Percentiles rank a stretch among this genome's conserved stretches.
phyloP scores from a whole-genome alignment of 2,113 vertebrate genomes.

The Pogona vitticeps region DNA sequence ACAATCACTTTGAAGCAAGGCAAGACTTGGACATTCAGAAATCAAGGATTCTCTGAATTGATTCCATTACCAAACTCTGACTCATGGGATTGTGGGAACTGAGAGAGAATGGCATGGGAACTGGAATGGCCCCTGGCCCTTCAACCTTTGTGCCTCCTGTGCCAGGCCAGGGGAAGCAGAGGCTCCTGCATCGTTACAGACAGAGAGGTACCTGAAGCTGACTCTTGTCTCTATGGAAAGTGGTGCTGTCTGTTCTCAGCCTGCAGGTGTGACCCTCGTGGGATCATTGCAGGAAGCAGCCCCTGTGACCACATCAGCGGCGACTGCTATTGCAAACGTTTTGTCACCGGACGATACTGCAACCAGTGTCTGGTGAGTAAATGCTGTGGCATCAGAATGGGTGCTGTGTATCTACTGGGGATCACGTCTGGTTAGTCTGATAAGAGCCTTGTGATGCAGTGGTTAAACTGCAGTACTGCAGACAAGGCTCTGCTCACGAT shows the following conservation, averaged over 20 bases:
- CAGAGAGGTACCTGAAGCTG: neutral
- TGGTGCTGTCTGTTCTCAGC: slow-evolving; percentile 61
- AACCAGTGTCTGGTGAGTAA: slow-evolving; percentile 85
- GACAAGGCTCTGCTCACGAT: no score
- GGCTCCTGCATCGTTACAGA: neutral
- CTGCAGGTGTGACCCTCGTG: slow-evolving; percentile 83
- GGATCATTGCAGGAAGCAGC: slow-evolving; percentile 74
- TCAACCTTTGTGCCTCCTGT: neutral
- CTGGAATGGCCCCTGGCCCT: neutral
- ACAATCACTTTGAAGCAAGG: neutral
- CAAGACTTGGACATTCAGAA: neutral
- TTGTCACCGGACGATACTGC: slow-evolving; percentile 84
- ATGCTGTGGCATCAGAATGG: neutral
- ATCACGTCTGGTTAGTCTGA: no score
- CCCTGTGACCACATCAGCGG: slow-evolving; percentile 86
- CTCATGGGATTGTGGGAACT: neutral
- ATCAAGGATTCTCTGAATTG: neutral
- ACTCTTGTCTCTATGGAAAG: slow-evolving; percentile 38
- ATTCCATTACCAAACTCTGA: neutral
- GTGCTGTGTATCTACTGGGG: neutral
- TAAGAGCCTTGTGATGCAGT: no score
- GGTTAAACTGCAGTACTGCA: no score
- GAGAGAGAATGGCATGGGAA: neutral
- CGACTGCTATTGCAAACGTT: slow-evolving; percentile 87
- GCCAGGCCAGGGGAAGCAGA: no score